Conservation (phyloP, 1,140 invertebrate genomes). For the Drosophila equinoxialis region DNA sequence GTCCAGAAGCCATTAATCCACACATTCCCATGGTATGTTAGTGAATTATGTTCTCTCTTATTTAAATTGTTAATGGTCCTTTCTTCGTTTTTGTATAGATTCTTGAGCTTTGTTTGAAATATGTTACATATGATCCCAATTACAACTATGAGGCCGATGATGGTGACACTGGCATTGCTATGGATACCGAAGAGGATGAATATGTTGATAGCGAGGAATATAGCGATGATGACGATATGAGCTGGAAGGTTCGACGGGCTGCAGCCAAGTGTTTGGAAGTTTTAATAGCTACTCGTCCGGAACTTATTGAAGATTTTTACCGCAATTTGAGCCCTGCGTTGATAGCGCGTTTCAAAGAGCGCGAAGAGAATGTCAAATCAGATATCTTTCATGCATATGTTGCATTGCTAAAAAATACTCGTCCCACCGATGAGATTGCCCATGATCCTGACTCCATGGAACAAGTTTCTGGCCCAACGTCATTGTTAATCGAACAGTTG, state of each 20-base stretch:
- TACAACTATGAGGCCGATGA: constrained; percentile 96
- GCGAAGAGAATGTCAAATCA: constrained; percentile 99
- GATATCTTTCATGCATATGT: constrained; percentile 99
- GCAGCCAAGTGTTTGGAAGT: constrained; percentile 99
- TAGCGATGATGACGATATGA: constrained; percentile 99
- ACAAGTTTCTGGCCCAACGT: constrained; percentile 86
- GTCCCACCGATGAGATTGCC: constrained; percentile 86
- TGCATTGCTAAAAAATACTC: constrained; percentile 94
- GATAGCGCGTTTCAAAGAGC: constrained; percentile 97
- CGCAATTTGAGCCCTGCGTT: constrained; percentile 93
- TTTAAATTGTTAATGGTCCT: not conserved
- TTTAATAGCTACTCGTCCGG: constrained; percentile 95
- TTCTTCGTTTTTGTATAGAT: constrained; percentile 85
- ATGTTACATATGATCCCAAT: constrained; percentile 99
- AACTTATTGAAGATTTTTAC: constrained; percentile 96
- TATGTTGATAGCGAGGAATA: constrained; percentile 95
- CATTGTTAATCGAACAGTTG: constrained; percentile 88
- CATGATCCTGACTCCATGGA: constrained; percentile 92
- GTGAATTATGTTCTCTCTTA: too few species aligned
- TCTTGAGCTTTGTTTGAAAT: constrained; percentile 93
- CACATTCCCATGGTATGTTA: constrained; percentile 91
- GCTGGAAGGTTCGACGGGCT: constrained; percentile 97
- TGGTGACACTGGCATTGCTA: constrained; percentile 85
- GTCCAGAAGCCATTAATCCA: constrained; percentile 97
- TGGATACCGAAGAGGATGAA: constrained; percentile 87